phyloP scores from a whole-genome alignment of 2,113 vertebrate species.

The Engystomops pustulosus region DNA sequence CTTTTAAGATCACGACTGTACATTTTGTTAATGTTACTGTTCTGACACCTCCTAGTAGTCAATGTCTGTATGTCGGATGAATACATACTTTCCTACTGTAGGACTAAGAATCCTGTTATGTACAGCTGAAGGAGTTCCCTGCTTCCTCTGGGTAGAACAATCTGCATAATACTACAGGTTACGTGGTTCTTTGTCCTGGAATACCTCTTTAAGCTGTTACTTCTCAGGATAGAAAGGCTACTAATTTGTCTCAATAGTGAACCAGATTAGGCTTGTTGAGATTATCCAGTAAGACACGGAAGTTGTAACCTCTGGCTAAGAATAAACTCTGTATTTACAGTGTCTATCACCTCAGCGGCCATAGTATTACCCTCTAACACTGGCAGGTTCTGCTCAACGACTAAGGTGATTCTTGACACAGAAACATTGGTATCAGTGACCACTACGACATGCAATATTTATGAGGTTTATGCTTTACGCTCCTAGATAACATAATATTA shows the following conservation, averaged over 20 bases:
- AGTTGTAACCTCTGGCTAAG: slow-evolving; percentile 29
- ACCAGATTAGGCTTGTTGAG: slow-evolving; percentile 35
- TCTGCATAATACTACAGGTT: neutral
- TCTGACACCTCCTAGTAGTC: neutral
- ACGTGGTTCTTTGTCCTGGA: slow-evolving; percentile 25
- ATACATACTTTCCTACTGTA: neutral
- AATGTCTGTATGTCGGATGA: neutral
- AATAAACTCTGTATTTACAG: slow-evolving; percentile 17
- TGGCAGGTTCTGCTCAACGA: neutral
- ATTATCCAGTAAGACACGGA: slow-evolving; percentile 29
- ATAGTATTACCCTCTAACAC: neutral
- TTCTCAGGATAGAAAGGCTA: slow-evolving; percentile 5
- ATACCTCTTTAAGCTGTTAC: slow-evolving; percentile 2
- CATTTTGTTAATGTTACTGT: too few relatives aligned
- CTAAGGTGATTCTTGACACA: too few relatives aligned
- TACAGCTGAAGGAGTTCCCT: neutral
- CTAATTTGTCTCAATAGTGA: slow-evolving; percentile 48
- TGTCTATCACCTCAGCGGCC: neutral
- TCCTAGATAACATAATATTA: too few relatives aligned
- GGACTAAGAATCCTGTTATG: neutral
- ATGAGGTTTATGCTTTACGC: too few relatives aligned
- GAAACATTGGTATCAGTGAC: neutral
- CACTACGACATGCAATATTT: neutral
- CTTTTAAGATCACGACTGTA: neutral
- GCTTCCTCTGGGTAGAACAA: neutral